Evolutionary conservation across 2,888 invertebrate genomes (phyloP).

Genomic region (Lithosia quadra): DNA sequence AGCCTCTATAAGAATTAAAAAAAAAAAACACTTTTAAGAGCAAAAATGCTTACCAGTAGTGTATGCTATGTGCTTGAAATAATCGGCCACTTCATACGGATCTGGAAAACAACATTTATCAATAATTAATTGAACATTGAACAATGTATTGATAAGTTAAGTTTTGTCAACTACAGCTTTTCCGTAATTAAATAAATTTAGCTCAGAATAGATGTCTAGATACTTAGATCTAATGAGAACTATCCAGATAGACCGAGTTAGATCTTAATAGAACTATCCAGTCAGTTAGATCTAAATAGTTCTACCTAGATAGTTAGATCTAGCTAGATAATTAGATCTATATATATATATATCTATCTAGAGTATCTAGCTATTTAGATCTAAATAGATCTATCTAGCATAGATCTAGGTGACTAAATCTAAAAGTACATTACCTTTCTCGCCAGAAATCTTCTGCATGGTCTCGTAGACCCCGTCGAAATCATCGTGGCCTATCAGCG

Average conservation of each 20-base stretch:
- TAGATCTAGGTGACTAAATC: no score
- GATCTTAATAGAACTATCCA: not conserved
- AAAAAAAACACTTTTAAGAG: not conserved
- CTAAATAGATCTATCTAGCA: no score
- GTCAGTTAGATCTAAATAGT: not conserved
- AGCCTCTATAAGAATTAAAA: no score
- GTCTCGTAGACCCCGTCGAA: constrained; percentile 66
- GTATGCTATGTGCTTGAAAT: constrained; percentile 61
- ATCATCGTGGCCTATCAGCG: constrained; percentile 62
- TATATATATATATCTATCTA: no score
- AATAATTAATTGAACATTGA: no score
- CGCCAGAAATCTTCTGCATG: constrained; percentile 62
- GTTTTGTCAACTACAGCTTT: no score
- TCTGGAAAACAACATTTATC: constrained; percentile 54
- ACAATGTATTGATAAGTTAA: no score
- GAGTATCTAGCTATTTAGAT: no score
- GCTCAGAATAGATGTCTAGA: not conserved
- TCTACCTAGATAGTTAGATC: not conserved
- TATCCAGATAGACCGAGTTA: no score
- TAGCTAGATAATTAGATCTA: no score
- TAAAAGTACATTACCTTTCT: constrained; percentile 52
- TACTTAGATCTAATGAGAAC: not conserved
- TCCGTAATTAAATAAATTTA: no score
- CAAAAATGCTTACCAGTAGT: constrained; percentile 53
- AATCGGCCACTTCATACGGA: constrained; percentile 60